These are phyloP conservation scores for Scaptomyza caliginosa DNA, from an alignment of 2,888 invertebrate genomes.

Conservation along the genomic window DNA sequence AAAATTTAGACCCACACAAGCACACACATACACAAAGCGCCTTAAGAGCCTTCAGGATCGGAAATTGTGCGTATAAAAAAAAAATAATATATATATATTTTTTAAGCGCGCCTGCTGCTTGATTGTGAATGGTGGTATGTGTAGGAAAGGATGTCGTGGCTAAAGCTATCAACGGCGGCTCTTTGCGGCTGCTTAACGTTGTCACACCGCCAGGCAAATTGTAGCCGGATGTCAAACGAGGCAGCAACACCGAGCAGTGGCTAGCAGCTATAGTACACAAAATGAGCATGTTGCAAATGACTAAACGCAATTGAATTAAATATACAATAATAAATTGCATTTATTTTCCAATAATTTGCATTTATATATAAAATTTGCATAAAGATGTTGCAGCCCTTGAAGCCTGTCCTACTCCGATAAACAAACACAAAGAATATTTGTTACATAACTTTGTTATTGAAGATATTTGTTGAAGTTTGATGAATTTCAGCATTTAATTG, in stretches of 20 bases:
- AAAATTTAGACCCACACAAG: conserved; percentile 41
- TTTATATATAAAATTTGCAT: conserved; percentile 21
- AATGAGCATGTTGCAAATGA: conserved; percentile 62
- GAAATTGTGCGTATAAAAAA: conserved; percentile 59
- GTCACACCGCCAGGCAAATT: conserved; percentile 71
- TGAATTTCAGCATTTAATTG: background rate
- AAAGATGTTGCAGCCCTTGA: conserved; percentile 13
- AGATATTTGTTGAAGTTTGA: background rate
- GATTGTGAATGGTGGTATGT: conserved; percentile 17
- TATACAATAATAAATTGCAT: conserved; percentile 69
- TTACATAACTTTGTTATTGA: background rate
- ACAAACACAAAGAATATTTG: background rate
- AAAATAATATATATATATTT: conserved; percentile 43
- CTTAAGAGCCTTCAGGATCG: conserved; percentile 46
- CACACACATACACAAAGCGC: conserved; percentile 2
- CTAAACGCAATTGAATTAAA: conserved; percentile 69
- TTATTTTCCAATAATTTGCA: conserved; percentile 69
- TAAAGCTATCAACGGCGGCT: conserved; percentile 65
- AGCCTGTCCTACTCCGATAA: conserved; percentile 12
- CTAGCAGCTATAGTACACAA: conserved; percentile 17
- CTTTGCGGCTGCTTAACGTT: conserved; percentile 68
- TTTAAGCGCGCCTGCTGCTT: conserved; percentile 43
- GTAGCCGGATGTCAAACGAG: conserved; percentile 30
- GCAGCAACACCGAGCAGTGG: background rate
- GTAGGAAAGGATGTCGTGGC: background rate